Evolutionary conservation across 1,140 invertebrate species (phyloP).

Genomic region (Drosophila lacteicornis): DNA sequence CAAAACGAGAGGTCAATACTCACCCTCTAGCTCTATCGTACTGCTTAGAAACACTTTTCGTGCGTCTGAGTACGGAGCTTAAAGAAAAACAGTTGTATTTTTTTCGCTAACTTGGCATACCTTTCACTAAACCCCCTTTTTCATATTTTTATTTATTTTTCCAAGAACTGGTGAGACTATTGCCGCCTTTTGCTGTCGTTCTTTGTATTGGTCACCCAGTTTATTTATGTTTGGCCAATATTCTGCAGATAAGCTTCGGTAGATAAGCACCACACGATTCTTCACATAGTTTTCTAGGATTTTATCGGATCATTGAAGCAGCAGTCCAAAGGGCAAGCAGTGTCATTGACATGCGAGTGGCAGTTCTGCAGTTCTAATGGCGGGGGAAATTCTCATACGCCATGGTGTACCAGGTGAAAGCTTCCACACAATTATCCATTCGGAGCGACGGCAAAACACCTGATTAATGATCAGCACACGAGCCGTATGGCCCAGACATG

Average conservation of each 20-base stretch:
- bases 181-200: neutral
- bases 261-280: conserved; percentile 14
- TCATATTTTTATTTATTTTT: neutral
- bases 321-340: neutral
- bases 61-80: too few species aligned
- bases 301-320: conserved; percentile 34
- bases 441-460: conserved; percentile 37
- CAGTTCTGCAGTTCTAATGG: conserved; percentile 14
- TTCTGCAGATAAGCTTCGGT: conserved; percentile 39
- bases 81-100: neutral
- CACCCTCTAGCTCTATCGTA: too few species aligned
- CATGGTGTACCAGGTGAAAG: conserved; percentile 49
- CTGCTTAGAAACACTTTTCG: too few species aligned
- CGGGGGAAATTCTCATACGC: conserved; percentile 24
- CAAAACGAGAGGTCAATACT: too few species aligned
- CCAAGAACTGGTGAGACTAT: conserved; percentile 9
- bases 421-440: conserved; percentile 55
- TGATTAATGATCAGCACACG: conserved; percentile 53
- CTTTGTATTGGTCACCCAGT: conserved; percentile 25
- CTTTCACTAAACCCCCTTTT: neutral
- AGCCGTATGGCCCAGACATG: conserved; percentile 15
- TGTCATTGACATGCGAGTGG: conserved; percentile 66
- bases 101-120: neutral
- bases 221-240: conserved; percentile 62
- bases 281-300: conserved; percentile 15